A percentile compares a stretch with the other conserved stretches of the same genome.
Evolutionary conservation across 2,113 vertebrate genomes (phyloP).

Genomic region (Uria aalge): DNA sequence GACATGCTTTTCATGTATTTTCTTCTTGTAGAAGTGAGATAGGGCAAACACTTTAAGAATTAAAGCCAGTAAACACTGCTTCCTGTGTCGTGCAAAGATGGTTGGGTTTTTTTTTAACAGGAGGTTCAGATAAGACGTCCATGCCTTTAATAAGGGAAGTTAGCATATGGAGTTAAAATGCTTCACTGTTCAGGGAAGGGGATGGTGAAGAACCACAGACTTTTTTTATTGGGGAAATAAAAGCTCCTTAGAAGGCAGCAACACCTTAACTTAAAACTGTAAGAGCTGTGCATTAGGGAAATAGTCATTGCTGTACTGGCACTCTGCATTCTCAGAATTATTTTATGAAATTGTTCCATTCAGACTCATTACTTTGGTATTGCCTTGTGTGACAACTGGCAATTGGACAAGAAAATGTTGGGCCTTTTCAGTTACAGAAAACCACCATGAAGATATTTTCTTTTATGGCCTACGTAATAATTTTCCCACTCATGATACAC

Average conservation of each 20-base stretch:
- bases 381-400: not conserved
- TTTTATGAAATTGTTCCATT: not conserved
- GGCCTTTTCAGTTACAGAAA: not conserved
- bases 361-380: not conserved
- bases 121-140: not conserved
- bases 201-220: not conserved
- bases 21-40: not conserved
- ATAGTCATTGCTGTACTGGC: not conserved
- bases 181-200: not conserved
- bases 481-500: not conserved
- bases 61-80: not conserved
- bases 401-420: not conserved
- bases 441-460: not conserved
- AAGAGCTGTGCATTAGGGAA: not conserved
- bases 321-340: not conserved
- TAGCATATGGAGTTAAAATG: not conserved
- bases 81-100: not conserved
- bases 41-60: not conserved
- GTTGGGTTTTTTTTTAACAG: not conserved
- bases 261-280: not conserved
- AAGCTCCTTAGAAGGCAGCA: not conserved
- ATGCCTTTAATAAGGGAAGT: not conserved
- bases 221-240: not conserved
- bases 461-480: not conserved
- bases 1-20: not conserved